These are phyloP conservation scores for Caranx ignobilis DNA, from an alignment of 2,113 vertebrate species.

Conservation along the genomic window DNA sequence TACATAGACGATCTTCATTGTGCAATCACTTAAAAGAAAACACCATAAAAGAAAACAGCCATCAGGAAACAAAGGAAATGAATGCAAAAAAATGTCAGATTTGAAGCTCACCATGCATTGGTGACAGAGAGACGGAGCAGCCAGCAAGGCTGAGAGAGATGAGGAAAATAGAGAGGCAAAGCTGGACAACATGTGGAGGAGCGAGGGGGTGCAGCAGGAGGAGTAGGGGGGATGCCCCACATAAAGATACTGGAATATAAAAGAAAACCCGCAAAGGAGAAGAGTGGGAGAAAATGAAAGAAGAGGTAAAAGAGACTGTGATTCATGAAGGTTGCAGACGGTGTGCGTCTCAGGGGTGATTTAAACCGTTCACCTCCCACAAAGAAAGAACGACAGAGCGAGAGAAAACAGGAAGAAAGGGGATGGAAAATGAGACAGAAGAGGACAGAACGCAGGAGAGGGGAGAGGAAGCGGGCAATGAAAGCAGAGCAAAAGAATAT, in stretches of 20 bases:
- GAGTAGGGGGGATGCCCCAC: slow-evolving; percentile 56
- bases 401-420: slow-evolving; percentile 33
- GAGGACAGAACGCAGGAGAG: slow-evolving; percentile 12
- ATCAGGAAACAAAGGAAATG: slow-evolving; percentile 17
- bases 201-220: slow-evolving; percentile 8
- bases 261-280: slow-evolving; percentile 52
- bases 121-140: slow-evolving; percentile 32
- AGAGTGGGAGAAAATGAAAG: slow-evolving; percentile 50
- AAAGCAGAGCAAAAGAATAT: slow-evolving; percentile 20
- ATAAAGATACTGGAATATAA: slow-evolving; percentile 63
- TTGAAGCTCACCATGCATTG: slow-evolving; percentile 22
- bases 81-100: not conserved
- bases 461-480: slow-evolving; percentile 11
- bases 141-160: slow-evolving; percentile 37
- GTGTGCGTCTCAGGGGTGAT: slow-evolving; percentile 70
- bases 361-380: slow-evolving; percentile 70
- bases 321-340: slow-evolving; percentile 78
- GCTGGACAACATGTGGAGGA: slow-evolving; percentile 52
- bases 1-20: slow-evolving; percentile 39
- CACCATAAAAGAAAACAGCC: not conserved
- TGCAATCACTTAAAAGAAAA: slow-evolving; percentile 29
- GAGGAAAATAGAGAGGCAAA: slow-evolving; percentile 31
- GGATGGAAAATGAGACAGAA: not conserved
- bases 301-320: slow-evolving; percentile 42
- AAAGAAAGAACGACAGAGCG: slow-evolving; percentile 27